Evolutionary conservation across 2,113 vertebrate species (phyloP).

Genomic region (Tachysurus vachellii): DNA sequence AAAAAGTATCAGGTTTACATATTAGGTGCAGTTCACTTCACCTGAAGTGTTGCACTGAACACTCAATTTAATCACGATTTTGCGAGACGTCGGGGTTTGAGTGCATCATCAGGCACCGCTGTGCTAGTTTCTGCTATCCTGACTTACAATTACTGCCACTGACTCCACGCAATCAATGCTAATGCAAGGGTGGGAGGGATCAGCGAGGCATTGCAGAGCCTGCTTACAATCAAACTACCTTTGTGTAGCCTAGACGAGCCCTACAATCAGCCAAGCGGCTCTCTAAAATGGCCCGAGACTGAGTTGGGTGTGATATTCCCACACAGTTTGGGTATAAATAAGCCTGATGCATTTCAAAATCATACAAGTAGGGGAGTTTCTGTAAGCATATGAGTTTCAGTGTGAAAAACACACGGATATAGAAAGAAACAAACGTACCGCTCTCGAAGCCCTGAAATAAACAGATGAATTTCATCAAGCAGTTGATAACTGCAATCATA

Average conservation of each 20-base stretch:
- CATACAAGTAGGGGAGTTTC: background rate
- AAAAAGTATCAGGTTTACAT: slow-evolving; percentile 5
- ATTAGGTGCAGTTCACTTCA: background rate
- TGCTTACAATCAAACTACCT: slow-evolving; percentile 29
- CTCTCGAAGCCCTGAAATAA: background rate
- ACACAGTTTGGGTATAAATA: background rate
- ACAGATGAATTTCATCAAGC: slow-evolving; percentile 7
- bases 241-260: background rate
- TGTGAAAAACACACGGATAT: background rate
- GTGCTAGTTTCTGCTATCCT: slow-evolving; percentile 12
- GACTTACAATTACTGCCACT: slow-evolving; percentile 35
- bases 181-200: background rate
- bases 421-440: background rate
- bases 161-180: slow-evolving; percentile 20
- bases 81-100: background rate
- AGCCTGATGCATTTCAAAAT: slow-evolving; percentile 2
- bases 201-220: background rate
- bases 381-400: background rate
- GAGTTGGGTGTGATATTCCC: background rate
- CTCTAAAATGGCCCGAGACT: background rate
- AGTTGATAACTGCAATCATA: slow-evolving; percentile 8
- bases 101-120: background rate
- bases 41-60: background rate
- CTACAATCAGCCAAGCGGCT: slow-evolving; percentile 20
- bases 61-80: slow-evolving; percentile 20